Conservation (phyloP, 2,113 vertebrate genomes). For the Rhadina sibilatrix region DNA sequence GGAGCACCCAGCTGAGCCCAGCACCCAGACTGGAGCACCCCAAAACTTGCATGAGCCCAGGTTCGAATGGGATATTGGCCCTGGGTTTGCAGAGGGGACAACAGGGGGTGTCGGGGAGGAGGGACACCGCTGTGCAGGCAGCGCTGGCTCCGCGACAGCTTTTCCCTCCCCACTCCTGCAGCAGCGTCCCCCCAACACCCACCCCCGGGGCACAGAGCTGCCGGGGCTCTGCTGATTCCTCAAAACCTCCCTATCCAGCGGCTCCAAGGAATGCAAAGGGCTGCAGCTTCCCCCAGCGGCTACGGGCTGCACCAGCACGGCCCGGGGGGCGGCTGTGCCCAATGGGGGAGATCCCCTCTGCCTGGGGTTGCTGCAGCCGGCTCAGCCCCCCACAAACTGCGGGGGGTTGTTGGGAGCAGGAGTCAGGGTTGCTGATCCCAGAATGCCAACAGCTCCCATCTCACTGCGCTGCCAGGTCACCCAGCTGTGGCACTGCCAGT, state of each 20-base stretch:
- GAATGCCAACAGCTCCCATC: fast-evolving
- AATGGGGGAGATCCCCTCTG: fast-evolving
- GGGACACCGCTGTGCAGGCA: background rate
- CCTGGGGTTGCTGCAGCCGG: background rate
- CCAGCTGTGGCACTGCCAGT: fast-evolving
- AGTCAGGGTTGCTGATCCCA: fast-evolving
- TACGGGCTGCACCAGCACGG: background rate
- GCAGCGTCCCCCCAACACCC: background rate
- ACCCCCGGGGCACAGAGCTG: background rate
- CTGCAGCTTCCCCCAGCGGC: constrained; percentile 61
- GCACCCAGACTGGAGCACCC: background rate
- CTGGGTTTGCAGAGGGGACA: background rate
- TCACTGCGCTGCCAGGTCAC: fast-evolving
- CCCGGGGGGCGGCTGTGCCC: background rate
- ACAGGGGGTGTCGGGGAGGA: fast-evolving
- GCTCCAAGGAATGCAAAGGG: background rate
- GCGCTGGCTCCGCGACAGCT: background rate
- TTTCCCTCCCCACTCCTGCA: fast-evolving
- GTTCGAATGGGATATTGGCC: fast-evolving
- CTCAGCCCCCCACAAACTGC: background rate
- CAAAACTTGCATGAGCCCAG: fast-evolving
- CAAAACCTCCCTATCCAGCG: fast-evolving
- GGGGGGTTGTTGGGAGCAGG: background rate
- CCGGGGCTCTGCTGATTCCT: fast-evolving
- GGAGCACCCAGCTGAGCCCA: background rate